phyloP scores from a whole-genome alignment of 2,888 invertebrate genomes.

The Deilephila porcellus region DNA sequence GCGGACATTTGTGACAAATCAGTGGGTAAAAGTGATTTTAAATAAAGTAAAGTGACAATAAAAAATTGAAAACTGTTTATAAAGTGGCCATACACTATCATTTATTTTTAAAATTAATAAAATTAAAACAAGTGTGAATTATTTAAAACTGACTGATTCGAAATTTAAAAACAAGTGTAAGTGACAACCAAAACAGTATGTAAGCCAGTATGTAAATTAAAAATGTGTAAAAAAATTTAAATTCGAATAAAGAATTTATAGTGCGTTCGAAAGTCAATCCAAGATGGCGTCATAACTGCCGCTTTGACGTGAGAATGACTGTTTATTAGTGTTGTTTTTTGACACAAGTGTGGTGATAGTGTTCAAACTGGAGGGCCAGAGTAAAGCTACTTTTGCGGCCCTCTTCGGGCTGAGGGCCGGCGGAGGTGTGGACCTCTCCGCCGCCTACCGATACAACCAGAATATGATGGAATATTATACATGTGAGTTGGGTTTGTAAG shows the following conservation, averaged over 20 bases:
- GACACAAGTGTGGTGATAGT: slow-evolving; percentile 48
- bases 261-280: not conserved
- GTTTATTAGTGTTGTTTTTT: slow-evolving; percentile 32
- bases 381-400: slow-evolving; percentile 88
- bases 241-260: not conserved
- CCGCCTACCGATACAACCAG: slow-evolving; percentile 97
- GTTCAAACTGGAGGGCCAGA: slow-evolving; percentile 87
- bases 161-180: no score
- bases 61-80: not conserved
- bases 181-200: not conserved
- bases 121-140: no score
- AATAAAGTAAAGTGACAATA: not conserved
- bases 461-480: slow-evolving; percentile 99
- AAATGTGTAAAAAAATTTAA: not conserved
- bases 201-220: not conserved
- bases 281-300: slow-evolving; percentile 25
- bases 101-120: not conserved
- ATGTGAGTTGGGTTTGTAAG: slow-evolving; percentile 87
- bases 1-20: not conserved
- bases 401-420: slow-evolving; percentile 86
- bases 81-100: not conserved
- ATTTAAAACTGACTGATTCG: no score
- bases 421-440: slow-evolving; percentile 94
- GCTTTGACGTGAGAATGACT: not conserved
- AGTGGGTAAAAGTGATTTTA: not conserved